Percentiles rank a stretch among this genome's conserved stretches.
Evolutionary conservation across 2,113 vertebrate species (phyloP).

Genomic region (Mirza zaza): DNA sequence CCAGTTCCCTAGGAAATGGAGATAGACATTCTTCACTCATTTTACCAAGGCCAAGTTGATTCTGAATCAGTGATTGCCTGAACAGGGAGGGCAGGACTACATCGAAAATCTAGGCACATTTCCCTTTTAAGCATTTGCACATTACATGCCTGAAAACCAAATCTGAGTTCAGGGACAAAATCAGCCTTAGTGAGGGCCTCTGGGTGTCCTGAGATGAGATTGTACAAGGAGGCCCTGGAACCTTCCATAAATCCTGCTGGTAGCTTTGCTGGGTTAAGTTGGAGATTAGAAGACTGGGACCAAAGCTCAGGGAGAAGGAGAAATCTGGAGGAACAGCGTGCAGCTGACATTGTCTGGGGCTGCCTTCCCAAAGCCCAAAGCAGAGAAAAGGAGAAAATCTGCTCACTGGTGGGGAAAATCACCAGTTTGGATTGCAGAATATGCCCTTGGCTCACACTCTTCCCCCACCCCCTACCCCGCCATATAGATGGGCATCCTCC

Average conservation of each 20-base stretch:
- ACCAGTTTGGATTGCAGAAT: not conserved
- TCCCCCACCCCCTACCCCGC: too few relatives aligned
- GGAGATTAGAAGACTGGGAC: not conserved
- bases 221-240: not conserved
- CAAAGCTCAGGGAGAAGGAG: not conserved
- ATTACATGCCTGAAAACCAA: not conserved
- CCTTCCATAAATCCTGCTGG: not conserved
- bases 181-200: not conserved
- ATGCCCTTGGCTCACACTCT: not conserved
- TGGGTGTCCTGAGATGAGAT: not conserved
- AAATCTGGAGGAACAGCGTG: not conserved
- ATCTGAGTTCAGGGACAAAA: not conserved
- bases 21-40: not conserved
- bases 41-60: not conserved
- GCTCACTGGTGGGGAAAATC: not conserved
- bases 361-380: not conserved
- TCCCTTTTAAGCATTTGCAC: not conserved
- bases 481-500: rapidly evolving
- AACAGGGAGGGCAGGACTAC: not conserved
- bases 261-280: not conserved
- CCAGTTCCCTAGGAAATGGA: slow-evolving; percentile 1
- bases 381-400: not conserved
- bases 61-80: not conserved
- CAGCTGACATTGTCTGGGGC: not conserved
- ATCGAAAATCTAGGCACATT: not conserved